phyloP scores from a whole-genome alignment of 2,888 invertebrate genomes.

The Nowickia ferox region DNA sequence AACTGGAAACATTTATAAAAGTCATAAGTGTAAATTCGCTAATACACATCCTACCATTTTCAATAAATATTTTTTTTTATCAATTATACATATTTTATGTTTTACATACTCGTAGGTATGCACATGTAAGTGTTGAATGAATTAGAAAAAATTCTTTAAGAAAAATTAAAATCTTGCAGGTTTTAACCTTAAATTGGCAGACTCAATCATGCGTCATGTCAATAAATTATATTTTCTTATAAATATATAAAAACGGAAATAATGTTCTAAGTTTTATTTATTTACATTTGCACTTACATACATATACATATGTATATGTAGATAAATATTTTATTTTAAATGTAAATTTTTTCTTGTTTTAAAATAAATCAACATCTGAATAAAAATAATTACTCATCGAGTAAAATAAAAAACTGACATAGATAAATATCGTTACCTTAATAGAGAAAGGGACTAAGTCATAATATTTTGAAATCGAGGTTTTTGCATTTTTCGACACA shows the following conservation, averaged over 20 bases:
- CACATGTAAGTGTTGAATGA: constrained; percentile 6
- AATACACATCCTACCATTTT: background rate
- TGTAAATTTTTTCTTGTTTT: constrained; percentile 24
- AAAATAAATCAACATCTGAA: constrained; percentile 28
- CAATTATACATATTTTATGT: too few species aligned
- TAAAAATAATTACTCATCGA: constrained; percentile 41
- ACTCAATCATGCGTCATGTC: constrained; percentile 66
- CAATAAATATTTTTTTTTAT: background rate
- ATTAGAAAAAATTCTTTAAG: constrained; percentile 1
- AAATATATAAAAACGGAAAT: constrained; percentile 62
- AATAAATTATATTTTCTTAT: constrained; percentile 59
- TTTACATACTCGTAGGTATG: background rate
- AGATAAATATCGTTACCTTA: background rate
- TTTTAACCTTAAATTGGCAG: constrained; percentile 63
- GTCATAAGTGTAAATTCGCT: too few species aligned
- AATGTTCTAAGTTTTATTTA: constrained; percentile 13
- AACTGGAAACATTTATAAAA: too few species aligned
- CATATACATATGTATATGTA: background rate
- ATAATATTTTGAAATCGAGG: too few species aligned
- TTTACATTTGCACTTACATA: background rate
- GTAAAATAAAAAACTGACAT: background rate
- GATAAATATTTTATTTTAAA: constrained; percentile 43
- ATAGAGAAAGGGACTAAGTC: too few species aligned
- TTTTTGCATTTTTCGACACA: too few species aligned
- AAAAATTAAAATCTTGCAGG: constrained; percentile 12